Base-by-base conservation (phyloP, 1,140 invertebrate species). In the Phymorhynchus buccinoides region DNA sequence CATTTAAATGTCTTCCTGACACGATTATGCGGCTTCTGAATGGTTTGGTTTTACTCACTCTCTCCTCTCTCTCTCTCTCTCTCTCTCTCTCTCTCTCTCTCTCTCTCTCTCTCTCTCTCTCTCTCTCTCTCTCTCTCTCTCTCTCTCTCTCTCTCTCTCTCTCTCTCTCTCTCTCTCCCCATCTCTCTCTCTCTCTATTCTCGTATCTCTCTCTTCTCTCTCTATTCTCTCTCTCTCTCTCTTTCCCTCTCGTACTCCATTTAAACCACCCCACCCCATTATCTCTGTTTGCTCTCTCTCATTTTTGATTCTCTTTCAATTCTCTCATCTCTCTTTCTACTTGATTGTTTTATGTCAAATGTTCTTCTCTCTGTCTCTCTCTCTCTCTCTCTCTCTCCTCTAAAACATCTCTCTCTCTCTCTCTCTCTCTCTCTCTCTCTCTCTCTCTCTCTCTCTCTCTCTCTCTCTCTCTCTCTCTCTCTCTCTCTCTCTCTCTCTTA, bases 31-130 rank as follows among this genome's bases (percentile, higher is more conserved):
- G n/a, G n/a, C n/a, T n/a, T n/a, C n/a, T n/a, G n/a, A n/a, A n/a
- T n/a, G n/a, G n/a, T n/a, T n/a, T n/a, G n/a, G n/a, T n/a, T n/a
- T n/a, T n/a, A n/a, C 48, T 52, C 48, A 14, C 48, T 52, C 48
- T 52, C 48, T 52, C 48, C 37, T 81, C 32, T 81, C 42, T 81
- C 80, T 81, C 48, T 62, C 48, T 81, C 80, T 62, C 48, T 32
- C 80, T 62, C 80, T 56, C 80, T 81, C 48, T 81, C 80, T 81
- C 52, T 81, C 42, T 81, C 80, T 81, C 80, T 81, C 80, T 81
- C 80, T 56, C 80, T 81, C 80, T 81, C 44, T 81, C 30, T 81
- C 44, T 81, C 44, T 81, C 39, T 81, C 44, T 18, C 12, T 62
- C 18, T 30, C 16, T 52, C 35, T 52, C 14, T 52, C 52, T 3